phyloP scores from a whole-genome alignment of 2,888 invertebrate genomes.

The Apotomis turbidana region DNA sequence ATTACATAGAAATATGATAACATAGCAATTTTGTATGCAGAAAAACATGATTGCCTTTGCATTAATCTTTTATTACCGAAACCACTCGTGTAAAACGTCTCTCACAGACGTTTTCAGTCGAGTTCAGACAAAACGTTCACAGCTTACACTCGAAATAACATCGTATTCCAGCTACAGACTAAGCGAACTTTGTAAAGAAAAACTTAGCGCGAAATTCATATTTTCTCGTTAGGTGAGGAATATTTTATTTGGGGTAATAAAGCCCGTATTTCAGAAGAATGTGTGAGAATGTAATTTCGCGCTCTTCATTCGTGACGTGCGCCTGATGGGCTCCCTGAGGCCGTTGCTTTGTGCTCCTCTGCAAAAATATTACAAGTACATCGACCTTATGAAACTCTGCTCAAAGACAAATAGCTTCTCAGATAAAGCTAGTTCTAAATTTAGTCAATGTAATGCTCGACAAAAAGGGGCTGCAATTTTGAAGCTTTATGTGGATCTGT shows the following conservation, averaged over 20 bases:
- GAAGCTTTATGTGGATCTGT: no score
- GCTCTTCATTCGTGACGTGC: conserved; percentile 35
- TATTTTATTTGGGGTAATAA: conserved; percentile 52
- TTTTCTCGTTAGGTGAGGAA: conserved; percentile 24
- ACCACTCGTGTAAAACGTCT: not conserved
- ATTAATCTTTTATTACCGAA: no score
- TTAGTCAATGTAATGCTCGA: no score
- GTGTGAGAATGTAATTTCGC: conserved; percentile 57
- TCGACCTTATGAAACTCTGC: conserved; percentile 1
- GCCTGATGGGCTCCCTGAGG: conserved; percentile 18
- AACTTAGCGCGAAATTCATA: conserved; percentile 26
- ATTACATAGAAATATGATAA: no score
- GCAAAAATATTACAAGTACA: conserved; percentile 3
- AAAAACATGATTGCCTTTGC: no score
- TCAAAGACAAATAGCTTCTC: not conserved
- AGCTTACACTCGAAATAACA: conserved; percentile 1
- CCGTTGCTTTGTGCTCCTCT: conserved; percentile 7
- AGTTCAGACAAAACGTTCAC: not conserved
- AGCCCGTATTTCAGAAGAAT: conserved; percentile 54
- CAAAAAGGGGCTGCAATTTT: no score
- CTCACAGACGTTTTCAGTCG: not conserved
- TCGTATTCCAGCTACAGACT: conserved; percentile 6
- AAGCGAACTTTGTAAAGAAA: conserved; percentile 19
- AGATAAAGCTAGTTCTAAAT: not conserved
- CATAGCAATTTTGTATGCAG: no score